These are phyloP conservation scores for Euura lappo DNA, from an alignment of 1,140 invertebrate species.

Conservation along the genomic window DNA sequence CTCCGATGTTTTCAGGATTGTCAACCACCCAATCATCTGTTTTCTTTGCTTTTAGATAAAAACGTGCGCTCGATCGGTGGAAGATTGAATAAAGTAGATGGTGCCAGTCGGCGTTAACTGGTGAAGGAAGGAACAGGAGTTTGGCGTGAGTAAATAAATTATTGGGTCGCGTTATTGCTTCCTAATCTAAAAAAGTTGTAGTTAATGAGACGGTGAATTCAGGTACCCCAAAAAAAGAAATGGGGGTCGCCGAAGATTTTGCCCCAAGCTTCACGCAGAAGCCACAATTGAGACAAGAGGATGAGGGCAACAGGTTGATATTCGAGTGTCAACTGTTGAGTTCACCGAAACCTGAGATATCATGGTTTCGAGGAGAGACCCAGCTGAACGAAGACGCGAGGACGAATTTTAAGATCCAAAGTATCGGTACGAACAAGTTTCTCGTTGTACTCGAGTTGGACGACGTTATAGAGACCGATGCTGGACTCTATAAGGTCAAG, in stretches of 20 bases:
- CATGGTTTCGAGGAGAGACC: constrained; percentile 89
- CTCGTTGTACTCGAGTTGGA: constrained; percentile 91
- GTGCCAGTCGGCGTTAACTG: neutral
- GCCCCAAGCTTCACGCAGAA: constrained; percentile 97
- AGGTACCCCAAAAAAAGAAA: constrained; percentile 42
- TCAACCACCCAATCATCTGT: neutral
- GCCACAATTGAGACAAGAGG: constrained; percentile 93
- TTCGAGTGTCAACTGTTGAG: constrained; percentile 93
- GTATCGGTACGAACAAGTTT: constrained; percentile 85
- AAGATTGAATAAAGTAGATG: neutral
- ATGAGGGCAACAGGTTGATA: constrained; percentile 93
- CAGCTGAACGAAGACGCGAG: constrained; percentile 81
- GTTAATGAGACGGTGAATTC: neutral
- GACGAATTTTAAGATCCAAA: constrained; percentile 86
- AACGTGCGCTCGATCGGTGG: neutral
- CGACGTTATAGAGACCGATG: constrained; percentile 94
- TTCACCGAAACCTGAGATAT: constrained; percentile 87
- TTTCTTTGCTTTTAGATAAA: neutral
- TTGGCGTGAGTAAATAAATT: neutral
- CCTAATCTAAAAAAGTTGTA: too few species aligned
- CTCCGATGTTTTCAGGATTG: too few species aligned
- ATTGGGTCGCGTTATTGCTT: too few species aligned
- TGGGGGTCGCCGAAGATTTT: constrained; percentile 90
- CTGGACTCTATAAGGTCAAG: constrained; percentile 96
- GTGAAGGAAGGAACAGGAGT: constrained; percentile 4